phyloP scores from a whole-genome alignment of 2,888 invertebrate species.

The Netelia virgata region DNA sequence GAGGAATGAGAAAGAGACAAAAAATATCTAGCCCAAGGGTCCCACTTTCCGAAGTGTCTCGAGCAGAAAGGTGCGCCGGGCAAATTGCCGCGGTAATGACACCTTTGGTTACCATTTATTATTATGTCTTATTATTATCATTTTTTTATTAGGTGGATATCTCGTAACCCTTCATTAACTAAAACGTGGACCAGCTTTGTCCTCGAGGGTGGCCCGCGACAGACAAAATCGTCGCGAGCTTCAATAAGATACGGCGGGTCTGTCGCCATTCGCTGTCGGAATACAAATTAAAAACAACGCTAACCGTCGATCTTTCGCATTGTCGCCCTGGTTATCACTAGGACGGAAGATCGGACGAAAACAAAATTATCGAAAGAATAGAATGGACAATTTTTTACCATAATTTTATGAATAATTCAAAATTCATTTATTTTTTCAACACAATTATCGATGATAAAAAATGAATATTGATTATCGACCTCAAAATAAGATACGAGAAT shows the following conservation, averaged over 20 bases:
- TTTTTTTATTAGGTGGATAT: slow-evolving; percentile 75
- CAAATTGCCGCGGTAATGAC: slow-evolving; percentile 58
- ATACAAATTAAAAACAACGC: too few relatives aligned
- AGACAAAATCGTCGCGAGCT: neutral
- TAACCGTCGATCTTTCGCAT: too few relatives aligned
- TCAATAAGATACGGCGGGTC: neutral
- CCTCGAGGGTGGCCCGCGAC: slow-evolving; percentile 67
- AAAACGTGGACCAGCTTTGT: slow-evolving; percentile 75
- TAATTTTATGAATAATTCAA: too few relatives aligned
- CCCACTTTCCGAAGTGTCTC: slow-evolving; percentile 19
- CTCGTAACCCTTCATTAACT: slow-evolving; percentile 78
- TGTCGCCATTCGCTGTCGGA: neutral
- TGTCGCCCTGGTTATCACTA: too few relatives aligned
- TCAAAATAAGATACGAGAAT: too few relatives aligned
- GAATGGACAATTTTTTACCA: too few relatives aligned
- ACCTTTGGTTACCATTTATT: slow-evolving; percentile 68
- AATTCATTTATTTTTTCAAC: too few relatives aligned
- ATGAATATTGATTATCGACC: too few relatives aligned
- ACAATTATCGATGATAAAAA: too few relatives aligned
- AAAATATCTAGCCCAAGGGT: slow-evolving; percentile 13
- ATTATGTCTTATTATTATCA: slow-evolving; percentile 59
- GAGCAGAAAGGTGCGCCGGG: slow-evolving; percentile 36
- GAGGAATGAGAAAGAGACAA: slow-evolving; percentile 9
- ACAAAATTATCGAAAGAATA: too few relatives aligned
- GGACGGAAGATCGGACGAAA: too few relatives aligned